Evolutionary conservation across 1,140 invertebrate genomes (phyloP).

Genomic region (Neotoxoptera formosana): DNA sequence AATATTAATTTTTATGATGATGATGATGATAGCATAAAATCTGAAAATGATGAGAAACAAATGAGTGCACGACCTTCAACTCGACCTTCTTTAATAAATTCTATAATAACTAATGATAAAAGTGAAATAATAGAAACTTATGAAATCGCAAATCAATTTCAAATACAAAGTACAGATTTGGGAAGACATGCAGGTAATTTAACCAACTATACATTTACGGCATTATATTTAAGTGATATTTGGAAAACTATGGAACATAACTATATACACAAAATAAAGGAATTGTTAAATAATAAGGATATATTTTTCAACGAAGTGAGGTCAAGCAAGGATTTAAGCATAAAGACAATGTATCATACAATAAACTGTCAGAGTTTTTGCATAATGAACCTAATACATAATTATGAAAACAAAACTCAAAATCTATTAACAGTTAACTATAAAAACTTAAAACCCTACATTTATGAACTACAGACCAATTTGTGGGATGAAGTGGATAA

Average conservation of each 20-base stretch:
- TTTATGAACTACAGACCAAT: conserved; percentile 40
- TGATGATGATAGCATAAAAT: background rate
- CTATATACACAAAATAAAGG: conserved; percentile 26
- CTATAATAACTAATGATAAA: background rate
- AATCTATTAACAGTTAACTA: background rate
- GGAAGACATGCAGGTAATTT: background rate
- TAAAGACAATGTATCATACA: background rate
- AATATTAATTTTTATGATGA: background rate
- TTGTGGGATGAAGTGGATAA: conserved; percentile 24
- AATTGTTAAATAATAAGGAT: conserved; percentile 19
- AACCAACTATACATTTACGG: conserved; percentile 20
- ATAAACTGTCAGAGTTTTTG: background rate
- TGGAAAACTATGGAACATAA: conserved; percentile 40
- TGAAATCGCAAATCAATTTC: background rate
- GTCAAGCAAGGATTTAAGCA: background rate
- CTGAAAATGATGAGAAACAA: background rate
- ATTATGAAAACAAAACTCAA: background rate
- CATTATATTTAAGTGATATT: conserved; percentile 40
- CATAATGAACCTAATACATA: background rate
- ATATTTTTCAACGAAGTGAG: background rate
- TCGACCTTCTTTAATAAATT: too few relatives aligned
- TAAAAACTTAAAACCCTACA: background rate
- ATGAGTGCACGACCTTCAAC: background rate
- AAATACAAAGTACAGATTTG: background rate
- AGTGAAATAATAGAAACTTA: background rate